These are phyloP conservation scores for Cephus spinipes DNA, from an alignment of 2,888 invertebrate species.

Conservation along the genomic window DNA sequence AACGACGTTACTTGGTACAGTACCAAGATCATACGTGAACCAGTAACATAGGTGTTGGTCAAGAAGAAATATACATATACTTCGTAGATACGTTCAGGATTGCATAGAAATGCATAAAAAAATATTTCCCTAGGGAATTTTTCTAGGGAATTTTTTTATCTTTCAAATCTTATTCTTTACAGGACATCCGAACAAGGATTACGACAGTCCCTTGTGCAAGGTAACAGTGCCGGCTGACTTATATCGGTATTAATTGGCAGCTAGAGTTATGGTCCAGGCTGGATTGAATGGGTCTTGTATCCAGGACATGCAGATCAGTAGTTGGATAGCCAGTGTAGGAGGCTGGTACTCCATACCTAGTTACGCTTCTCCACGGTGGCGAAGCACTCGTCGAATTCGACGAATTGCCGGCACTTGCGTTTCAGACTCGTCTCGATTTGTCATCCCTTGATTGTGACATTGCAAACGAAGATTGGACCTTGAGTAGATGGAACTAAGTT, in stretches of 20 bases:
- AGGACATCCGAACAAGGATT: not conserved
- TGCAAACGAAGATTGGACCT: not conserved
- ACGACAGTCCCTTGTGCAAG: constrained; percentile 10
- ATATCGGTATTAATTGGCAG: constrained; percentile 30
- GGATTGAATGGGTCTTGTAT: constrained; percentile 24
- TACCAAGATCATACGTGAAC: not conserved
- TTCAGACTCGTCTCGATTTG: not conserved
- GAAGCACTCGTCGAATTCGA: not conserved
- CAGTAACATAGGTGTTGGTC: not conserved
- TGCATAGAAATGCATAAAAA: not conserved
- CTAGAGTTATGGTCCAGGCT: constrained; percentile 13
- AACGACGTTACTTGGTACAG: not conserved
- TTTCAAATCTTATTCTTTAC: not conserved
- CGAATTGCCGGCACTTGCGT: not conserved
- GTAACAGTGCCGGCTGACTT: not conserved
- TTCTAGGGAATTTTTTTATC: not conserved
- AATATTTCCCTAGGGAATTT: not conserved
- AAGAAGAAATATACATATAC: not conserved
- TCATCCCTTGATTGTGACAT: not conserved
- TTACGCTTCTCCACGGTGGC: not conserved
- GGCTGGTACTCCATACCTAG: not conserved
- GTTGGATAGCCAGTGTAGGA: constrained; percentile 19
- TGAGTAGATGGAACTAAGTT: not conserved
- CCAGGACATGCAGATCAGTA: constrained; percentile 30
- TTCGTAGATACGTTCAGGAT: not conserved